phyloP scores from a whole-genome alignment of 2,797 vertebrate species.

The Atherinosoma microstoma region DNA sequence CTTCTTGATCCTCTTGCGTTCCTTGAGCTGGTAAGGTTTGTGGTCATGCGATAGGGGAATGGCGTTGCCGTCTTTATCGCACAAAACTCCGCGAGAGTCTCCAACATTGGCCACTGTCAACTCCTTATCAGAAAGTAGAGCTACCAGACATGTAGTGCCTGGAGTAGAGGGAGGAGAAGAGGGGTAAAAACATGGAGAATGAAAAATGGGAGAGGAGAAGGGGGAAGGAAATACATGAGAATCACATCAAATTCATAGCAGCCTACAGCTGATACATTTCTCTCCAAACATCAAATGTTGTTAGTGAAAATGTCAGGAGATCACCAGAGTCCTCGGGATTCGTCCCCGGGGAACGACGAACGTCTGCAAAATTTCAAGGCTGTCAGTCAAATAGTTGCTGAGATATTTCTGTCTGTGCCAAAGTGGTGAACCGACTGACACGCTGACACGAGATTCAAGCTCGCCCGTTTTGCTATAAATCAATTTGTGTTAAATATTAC shows the following conservation, averaged over 20 bases:
- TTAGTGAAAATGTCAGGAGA: constrained; percentile 8
- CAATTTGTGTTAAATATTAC: not conserved
- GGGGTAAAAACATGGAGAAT: not conserved
- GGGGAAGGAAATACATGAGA: not conserved
- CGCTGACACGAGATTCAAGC: not conserved
- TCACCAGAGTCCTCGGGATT: not conserved
- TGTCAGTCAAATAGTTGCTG: constrained; percentile 12
- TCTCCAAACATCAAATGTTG: constrained; percentile 1
- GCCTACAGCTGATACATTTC: not conserved
- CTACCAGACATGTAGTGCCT: constrained; percentile 92
- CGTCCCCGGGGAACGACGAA: not conserved
- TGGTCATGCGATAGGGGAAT: constrained; percentile 98
- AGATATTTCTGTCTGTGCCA: constrained; percentile 13
- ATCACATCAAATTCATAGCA: not conserved
- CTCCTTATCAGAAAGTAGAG: constrained; percentile 94
- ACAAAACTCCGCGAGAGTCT: constrained; percentile 95
- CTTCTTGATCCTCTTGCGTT: constrained; percentile 98
- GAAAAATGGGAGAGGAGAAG: not conserved
- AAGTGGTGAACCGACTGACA: not conserved
- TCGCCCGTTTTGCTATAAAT: not conserved
- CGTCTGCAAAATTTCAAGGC: constrained; percentile 8
- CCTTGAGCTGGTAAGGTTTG: constrained; percentile 98
- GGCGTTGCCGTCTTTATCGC: constrained; percentile 97
- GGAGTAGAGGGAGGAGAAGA: constrained; percentile 17
- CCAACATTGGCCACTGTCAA: constrained; percentile 97